Evolutionary conservation across 2,888 invertebrate species (phyloP).

Genomic region (Acheta domesticus): DNA sequence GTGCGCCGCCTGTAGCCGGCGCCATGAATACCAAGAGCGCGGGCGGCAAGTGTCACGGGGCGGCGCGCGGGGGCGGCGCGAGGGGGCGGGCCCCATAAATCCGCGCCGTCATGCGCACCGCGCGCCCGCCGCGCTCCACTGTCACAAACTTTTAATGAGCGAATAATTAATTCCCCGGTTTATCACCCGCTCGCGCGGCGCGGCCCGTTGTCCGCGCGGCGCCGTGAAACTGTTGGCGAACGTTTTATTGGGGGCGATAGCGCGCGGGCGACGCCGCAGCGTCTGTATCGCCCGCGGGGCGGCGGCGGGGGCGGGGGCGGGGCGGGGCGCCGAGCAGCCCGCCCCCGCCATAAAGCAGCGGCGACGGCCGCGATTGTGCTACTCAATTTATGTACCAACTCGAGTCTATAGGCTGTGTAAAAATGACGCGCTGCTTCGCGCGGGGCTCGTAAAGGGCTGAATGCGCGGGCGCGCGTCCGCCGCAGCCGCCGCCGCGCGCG

Average conservation of each 20-base stretch:
- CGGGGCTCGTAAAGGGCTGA: neutral
- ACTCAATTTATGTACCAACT: constrained; percentile 18
- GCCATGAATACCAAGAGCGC: neutral
- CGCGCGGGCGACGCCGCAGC: neutral
- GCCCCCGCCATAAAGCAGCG: neutral
- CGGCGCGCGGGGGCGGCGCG: neutral
- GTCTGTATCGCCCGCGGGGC: constrained; percentile 18
- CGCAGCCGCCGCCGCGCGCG: neutral
- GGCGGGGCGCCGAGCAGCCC: neutral
- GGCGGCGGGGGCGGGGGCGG: neutral
- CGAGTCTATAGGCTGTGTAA: constrained; percentile 18
- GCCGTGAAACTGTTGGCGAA: constrained; percentile 18
- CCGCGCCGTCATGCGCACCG: constrained; percentile 24
- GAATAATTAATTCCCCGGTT: constrained; percentile 33
- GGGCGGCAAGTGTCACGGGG: neutral
- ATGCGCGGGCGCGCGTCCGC: neutral
- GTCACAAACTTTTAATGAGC: constrained; percentile 33
- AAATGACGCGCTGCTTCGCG: neutral
- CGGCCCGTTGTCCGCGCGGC: neutral
- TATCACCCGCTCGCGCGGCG: constrained; percentile 26
- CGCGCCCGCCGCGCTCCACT: constrained; percentile 25
- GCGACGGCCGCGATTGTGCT: constrained; percentile 18
- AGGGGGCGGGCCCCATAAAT: neutral
- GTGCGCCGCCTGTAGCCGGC: constrained; percentile 4
- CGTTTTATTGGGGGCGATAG: neutral